These are phyloP conservation scores for Rhizomys pruinosus DNA, from an alignment of 2,113 vertebrate species.

Conservation along the genomic window DNA sequence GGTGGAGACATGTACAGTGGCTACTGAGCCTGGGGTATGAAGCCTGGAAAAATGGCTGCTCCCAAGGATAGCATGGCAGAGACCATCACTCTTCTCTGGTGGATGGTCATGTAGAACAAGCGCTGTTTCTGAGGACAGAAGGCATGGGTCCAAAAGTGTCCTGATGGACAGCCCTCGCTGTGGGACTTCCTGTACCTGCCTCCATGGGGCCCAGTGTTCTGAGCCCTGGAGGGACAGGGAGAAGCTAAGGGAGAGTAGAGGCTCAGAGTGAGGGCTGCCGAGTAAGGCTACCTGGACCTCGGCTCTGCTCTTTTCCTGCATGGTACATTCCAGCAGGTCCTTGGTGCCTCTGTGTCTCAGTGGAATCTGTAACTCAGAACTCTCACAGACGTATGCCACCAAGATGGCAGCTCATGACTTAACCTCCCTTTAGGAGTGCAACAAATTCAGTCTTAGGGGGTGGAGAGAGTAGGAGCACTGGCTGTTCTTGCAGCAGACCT, in stretches of 20 bases:
- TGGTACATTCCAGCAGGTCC: not conserved
- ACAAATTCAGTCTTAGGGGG: no score
- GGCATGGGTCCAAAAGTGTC: not conserved
- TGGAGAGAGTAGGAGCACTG: no score
- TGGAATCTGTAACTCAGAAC: not conserved
- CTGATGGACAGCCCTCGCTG: not conserved
- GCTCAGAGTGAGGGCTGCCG: not conserved
- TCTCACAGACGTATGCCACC: no score
- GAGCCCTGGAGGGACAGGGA: not conserved
- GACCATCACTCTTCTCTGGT: not conserved
- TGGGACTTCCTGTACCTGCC: not conserved
- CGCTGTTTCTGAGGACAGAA: not conserved
- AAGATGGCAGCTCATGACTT: not conserved
- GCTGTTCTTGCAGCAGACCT: no score
- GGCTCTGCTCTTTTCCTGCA: not conserved
- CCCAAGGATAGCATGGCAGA: not conserved
- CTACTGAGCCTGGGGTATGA: fast-evolving
- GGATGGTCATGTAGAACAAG: not conserved
- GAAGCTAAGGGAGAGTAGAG: not conserved
- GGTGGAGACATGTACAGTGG: fast-evolving
- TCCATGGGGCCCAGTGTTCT: not conserved
- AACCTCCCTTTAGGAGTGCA: no score
- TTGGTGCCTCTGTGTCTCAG: not conserved
- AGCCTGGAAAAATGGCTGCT: not conserved
- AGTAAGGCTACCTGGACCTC: not conserved